Conservation (phyloP, 2,113 vertebrate species). For the Catharus minimus region DNA sequence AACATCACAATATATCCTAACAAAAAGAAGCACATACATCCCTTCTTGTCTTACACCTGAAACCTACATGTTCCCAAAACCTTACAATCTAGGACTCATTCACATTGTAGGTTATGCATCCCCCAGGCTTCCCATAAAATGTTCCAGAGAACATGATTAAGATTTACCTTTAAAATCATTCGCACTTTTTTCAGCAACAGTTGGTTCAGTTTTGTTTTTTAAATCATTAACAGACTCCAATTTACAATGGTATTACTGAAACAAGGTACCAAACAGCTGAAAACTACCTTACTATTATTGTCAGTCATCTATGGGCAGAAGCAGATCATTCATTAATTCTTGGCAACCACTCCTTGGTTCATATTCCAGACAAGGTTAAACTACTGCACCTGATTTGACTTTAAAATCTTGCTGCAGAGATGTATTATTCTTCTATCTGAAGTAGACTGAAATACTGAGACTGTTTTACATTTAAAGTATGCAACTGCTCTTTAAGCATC, state of each 20-base stretch:
- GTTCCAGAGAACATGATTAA: not conserved
- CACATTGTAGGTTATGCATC: not conserved
- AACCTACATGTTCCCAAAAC: not conserved
- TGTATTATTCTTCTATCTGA: not conserved
- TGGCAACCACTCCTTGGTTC: not conserved
- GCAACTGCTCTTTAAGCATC: not conserved
- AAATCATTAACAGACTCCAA: not conserved
- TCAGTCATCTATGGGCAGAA: not conserved
- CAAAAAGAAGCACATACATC: not conserved
- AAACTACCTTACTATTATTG: not conserved
- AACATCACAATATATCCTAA: not conserved
- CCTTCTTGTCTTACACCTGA: not conserved
- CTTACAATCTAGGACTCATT: fast-evolving
- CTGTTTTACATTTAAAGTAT: not conserved
- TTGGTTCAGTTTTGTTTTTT: fast-evolving
- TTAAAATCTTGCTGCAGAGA: not conserved
- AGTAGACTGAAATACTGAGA: not conserved
- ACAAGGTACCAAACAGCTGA: not conserved
- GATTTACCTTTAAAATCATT: not conserved
- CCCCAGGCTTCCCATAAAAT: not conserved
- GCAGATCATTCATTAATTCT: not conserved
- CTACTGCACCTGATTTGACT: not conserved
- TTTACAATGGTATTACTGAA: not conserved
- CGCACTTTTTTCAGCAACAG: not conserved
- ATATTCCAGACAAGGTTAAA: not conserved